Evolutionary conservation across 2,113 vertebrate genomes (phyloP).

Genomic region (Craseonycteris thonglongyai): DNA sequence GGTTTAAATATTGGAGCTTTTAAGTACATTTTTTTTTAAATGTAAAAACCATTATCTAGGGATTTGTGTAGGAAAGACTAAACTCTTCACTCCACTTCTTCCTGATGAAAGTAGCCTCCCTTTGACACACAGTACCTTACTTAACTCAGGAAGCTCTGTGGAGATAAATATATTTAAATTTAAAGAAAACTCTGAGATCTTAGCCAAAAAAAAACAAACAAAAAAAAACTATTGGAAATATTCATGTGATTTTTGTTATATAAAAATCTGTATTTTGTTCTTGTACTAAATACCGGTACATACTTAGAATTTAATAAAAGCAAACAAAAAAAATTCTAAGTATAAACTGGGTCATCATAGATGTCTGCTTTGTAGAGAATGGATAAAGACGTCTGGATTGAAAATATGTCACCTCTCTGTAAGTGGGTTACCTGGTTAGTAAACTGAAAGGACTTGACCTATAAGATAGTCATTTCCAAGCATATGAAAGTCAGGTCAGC

Average conservation of each 20-base stretch:
- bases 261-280: constrained; percentile 48
- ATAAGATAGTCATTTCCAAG: background rate
- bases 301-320: constrained; percentile 60
- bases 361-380: constrained; percentile 47
- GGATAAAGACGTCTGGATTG: background rate
- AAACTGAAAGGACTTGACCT: background rate
- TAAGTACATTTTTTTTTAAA: background rate
- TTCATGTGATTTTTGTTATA: constrained; percentile 52
- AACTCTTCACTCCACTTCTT: background rate
- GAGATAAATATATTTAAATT: background rate
- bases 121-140: background rate
- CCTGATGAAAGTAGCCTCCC: no score
- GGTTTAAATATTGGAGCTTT: background rate
- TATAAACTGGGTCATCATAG: background rate
- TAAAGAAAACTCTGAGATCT: background rate
- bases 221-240: background rate
- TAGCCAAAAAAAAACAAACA: background rate
- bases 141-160: background rate
- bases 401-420: background rate
- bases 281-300: constrained; percentile 33
- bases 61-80: background rate
- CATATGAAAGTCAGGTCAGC: background rate
- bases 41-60: background rate
- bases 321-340: constrained; percentile 55
- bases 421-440: background rate